Percentiles rank a stretch among this genome's conserved stretches.
phyloP scores from a whole-genome alignment of 2,797 vertebrate species.

The Fratercula arctica region DNA sequence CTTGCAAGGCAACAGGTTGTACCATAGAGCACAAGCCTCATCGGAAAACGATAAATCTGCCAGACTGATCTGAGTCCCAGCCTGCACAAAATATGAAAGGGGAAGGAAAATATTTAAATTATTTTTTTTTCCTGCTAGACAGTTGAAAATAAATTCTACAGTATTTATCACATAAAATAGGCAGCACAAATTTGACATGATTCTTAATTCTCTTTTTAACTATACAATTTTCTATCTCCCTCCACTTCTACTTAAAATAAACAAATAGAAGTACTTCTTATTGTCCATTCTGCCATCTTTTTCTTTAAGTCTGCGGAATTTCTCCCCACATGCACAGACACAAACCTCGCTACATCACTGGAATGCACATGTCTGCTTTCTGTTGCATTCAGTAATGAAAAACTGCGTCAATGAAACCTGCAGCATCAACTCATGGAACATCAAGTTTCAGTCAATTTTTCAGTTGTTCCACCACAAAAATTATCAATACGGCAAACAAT shows the following conservation, averaged over 20 bases:
- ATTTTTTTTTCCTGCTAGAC: background rate
- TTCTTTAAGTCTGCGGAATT: background rate
- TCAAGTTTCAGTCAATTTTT: background rate
- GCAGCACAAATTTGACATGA: background rate
- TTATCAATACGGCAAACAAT: background rate
- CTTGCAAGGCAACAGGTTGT: slow-evolving; percentile 79
- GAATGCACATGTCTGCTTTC: background rate
- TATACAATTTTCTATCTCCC: background rate
- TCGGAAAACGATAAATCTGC: slow-evolving; percentile 73
- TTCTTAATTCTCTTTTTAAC: background rate
- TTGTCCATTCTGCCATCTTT: background rate
- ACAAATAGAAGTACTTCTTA: background rate
- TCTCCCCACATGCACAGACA: background rate
- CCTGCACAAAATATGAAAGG: slow-evolving; percentile 62
- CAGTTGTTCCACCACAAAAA: background rate
- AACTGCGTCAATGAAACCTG: background rate
- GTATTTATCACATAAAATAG: background rate
- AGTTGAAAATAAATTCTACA: background rate
- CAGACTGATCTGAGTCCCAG: slow-evolving; percentile 80
- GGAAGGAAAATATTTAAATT: background rate
- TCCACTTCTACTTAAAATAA: background rate
- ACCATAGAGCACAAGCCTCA: slow-evolving; percentile 78
- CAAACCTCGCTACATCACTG: background rate
- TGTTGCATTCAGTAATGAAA: background rate
- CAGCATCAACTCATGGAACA: background rate